phyloP scores from a whole-genome alignment of 1,140 invertebrate genomes.

The Saxidomus purpurata region DNA sequence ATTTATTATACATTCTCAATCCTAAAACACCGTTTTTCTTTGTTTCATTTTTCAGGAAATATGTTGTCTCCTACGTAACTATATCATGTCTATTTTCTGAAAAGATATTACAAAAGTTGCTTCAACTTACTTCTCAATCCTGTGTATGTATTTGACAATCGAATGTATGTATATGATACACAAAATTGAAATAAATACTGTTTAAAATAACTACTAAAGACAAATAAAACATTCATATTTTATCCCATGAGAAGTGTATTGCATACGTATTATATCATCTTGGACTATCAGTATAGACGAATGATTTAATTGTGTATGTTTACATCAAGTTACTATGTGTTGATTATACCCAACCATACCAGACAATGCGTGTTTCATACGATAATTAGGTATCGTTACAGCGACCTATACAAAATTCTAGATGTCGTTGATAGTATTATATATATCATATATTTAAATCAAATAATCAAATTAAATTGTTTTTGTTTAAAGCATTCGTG shows the following conservation, averaged over 20 bases:
- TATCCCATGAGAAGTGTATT: background rate
- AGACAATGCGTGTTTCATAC: background rate
- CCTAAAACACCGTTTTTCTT: too few relatives aligned
- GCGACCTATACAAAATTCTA: background rate
- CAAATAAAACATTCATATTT: background rate
- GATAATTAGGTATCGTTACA: background rate
- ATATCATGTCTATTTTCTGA: too few relatives aligned
- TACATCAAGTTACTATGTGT: constrained; percentile 34
- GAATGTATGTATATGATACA: too few relatives aligned
- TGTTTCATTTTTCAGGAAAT: background rate
- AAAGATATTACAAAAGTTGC: too few relatives aligned
- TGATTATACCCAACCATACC: background rate
- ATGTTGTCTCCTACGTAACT: too few relatives aligned
- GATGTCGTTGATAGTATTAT: background rate
- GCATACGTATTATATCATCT: background rate
- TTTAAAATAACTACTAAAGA: too few relatives aligned
- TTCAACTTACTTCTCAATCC: too few relatives aligned
- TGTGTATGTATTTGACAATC: too few relatives aligned
- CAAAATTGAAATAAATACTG: too few relatives aligned
- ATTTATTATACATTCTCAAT: too few relatives aligned
- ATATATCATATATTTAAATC: constrained; percentile 3
- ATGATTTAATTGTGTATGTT: constrained; percentile 6
- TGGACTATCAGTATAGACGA: background rate
- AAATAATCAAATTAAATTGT: background rate
- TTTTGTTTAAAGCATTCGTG: background rate